A percentile compares a stretch with the other conserved stretches of the same genome.
These are phyloP conservation scores for Xylocopa sonorina DNA, from an alignment of 1,140 invertebrate species.

Conservation along the genomic window DNA sequence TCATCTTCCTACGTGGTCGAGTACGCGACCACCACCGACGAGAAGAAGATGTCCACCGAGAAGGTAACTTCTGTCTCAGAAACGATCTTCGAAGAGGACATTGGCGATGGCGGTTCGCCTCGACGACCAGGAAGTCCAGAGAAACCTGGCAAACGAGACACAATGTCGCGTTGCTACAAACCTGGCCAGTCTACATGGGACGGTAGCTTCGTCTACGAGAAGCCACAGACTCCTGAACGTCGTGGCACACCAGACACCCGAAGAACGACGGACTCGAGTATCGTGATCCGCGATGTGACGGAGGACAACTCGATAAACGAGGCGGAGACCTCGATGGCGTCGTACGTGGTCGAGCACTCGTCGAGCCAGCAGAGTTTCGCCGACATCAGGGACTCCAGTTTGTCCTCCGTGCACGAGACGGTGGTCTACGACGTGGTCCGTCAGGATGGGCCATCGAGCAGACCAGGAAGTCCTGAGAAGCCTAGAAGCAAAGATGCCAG, in stretches of 20 bases:
- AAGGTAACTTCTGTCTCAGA: slow-evolving; percentile 59
- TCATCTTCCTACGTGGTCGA: slow-evolving; percentile 61
- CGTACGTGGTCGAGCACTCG: slow-evolving; percentile 75
- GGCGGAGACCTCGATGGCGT: slow-evolving; percentile 69
- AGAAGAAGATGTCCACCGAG: slow-evolving; percentile 55
- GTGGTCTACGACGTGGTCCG: slow-evolving; percentile 34
- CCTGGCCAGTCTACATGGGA: slow-evolving; percentile 73
- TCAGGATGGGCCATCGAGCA: slow-evolving; percentile 1
- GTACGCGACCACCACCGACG: slow-evolving; percentile 49
- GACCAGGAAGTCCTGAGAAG: slow-evolving; percentile 55
- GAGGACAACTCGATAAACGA: slow-evolving; percentile 77
- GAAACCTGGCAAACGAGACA: background rate
- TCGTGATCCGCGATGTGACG: slow-evolving; percentile 73
- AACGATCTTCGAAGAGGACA: slow-evolving; percentile 56
- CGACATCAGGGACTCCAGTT: slow-evolving; percentile 56
- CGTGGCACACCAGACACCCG: slow-evolving; percentile 1
- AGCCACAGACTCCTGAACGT: slow-evolving; percentile 23
- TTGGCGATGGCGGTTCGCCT: background rate
- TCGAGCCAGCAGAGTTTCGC: slow-evolving; percentile 68
- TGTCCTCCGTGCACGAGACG: slow-evolving; percentile 50
- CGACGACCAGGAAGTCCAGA: background rate
- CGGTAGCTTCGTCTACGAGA: slow-evolving; percentile 67
- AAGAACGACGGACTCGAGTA: slow-evolving; percentile 10
- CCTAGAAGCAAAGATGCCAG: slow-evolving; percentile 28
- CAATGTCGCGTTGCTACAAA: slow-evolving; percentile 31